These are phyloP conservation scores for Sigmodon hispidus DNA, from an alignment of 2,113 vertebrate species.

Conservation along the genomic window DNA sequence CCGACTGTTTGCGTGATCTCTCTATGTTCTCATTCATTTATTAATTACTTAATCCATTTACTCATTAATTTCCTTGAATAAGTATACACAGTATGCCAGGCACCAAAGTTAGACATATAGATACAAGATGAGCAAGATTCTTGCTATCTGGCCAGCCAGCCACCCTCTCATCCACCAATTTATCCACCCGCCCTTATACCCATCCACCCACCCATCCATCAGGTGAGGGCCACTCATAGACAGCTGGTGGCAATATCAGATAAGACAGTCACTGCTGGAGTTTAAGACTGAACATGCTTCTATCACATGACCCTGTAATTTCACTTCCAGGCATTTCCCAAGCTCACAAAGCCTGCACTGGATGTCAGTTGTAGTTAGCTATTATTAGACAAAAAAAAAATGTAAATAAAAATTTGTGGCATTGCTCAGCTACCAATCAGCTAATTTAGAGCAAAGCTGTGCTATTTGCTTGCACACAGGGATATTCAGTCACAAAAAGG, in stretches of 20 bases:
- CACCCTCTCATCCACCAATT: neutral
- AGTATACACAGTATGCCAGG: neutral
- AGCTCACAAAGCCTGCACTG: neutral
- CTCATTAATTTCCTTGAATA: neutral
- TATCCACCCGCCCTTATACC: neutral
- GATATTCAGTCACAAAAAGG: neutral
- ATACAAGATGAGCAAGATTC: neutral
- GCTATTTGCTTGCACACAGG: neutral
- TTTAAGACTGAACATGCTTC: neutral
- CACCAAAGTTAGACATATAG: neutral
- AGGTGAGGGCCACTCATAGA: neutral
- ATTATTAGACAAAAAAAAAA: neutral
- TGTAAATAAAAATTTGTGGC: neutral
- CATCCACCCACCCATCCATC: neutral
- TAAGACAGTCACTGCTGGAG: neutral
- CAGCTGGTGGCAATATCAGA: neutral
- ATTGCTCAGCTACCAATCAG: too few species aligned
- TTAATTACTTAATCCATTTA: neutral
- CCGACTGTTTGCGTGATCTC: neutral
- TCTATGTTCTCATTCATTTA: neutral
- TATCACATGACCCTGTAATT: accelerated
- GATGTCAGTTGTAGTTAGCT: neutral
- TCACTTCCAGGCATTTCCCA: neutral
- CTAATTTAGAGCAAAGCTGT: neutral
- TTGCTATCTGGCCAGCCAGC: too few species aligned